Percentiles rank a stretch among this genome's conserved stretches.
phyloP scores from a whole-genome alignment of 2,113 vertebrate genomes.

The Proteles cristata region DNA sequence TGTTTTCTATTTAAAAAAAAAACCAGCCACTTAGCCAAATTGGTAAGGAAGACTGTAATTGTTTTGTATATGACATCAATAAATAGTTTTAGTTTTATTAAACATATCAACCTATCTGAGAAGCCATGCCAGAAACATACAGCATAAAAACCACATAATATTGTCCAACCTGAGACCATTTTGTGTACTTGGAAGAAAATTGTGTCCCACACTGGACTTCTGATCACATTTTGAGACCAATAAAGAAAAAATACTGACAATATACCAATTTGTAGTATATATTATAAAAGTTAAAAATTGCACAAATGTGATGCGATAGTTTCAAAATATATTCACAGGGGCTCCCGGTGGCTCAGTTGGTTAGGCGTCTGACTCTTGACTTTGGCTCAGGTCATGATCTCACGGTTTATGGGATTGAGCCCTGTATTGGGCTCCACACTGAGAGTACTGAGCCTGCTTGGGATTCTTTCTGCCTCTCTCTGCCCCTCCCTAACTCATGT shows the following conservation, averaged over 20 bases:
- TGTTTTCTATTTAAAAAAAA: conserved; percentile 27
- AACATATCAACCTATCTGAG: neutral
- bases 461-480: too few relatives aligned
- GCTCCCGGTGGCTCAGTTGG: too few relatives aligned
- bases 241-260: neutral
- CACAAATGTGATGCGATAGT: neutral
- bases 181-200: neutral
- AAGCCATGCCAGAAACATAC: neutral
- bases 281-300: neutral
- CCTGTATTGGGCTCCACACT: too few relatives aligned
- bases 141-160: neutral
- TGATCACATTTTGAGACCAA: neutral
- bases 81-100: conserved; percentile 5
- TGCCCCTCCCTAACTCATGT: too few relatives aligned
- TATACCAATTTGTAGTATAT: neutral
- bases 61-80: neutral
- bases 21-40: conserved; percentile 43
- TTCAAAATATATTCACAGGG: neutral
- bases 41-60: neutral
- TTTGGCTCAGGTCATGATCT: too few relatives aligned
- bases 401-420: too few relatives aligned
- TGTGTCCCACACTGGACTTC: neutral
- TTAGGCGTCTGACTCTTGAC: too few relatives aligned
- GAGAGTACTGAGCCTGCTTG: too few relatives aligned
- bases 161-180: neutral